Base-by-base conservation (phyloP, 2,797 vertebrate genomes). In the Tenualosa ilisha region DNA sequence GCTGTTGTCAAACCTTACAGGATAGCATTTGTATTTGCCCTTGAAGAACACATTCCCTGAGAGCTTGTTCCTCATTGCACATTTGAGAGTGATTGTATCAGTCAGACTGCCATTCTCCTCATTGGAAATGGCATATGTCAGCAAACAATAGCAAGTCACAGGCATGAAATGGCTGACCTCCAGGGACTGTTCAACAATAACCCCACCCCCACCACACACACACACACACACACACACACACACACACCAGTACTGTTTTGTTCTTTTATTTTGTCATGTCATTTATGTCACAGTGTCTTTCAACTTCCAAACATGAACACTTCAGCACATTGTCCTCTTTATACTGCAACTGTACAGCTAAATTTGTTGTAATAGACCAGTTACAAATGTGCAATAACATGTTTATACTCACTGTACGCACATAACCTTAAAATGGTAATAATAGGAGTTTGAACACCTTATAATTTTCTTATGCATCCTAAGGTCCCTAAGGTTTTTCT, bases 71-170 rank as follows among this genome's bases (percentile, higher is more conserved):
- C 46, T 81, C 68, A 82, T 24, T 24, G 75, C 72, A 15, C 43
- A 11, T 85, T 50, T 86, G 86, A 86, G 84, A 82, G 82, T 82
- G 81, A 81, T 87, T 54, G 56, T 81, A 84, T 86, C 61, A 84
- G 85, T 85, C 84, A 86, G 46, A 37, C 11, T 24, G 49, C 37
- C 61, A 50, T 84, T 90, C 79, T 81, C 22, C 43, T 83, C 61
- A 81, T 65, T 85, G 87, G 75, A 81, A 75, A 68, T 65, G 84
- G 82, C 83, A 90, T 83, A 87, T 87, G 84, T 89, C 87, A 84
- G 83, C 81, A 85, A 86, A 85, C 84, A 84, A 54, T 49, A 81
- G 26, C 79, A 84, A 40, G 84, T 63, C 81, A 89, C n/a, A 72
- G 83, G 50, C 86, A 75, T 84, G 50, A 83, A 85, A 85, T 82